Percentiles rank a stretch among this genome's conserved stretches.
These are phyloP conservation scores for Brienomyrus longianalis DNA, from an alignment of 2,113 vertebrate genomes.

Conservation along the genomic window DNA sequence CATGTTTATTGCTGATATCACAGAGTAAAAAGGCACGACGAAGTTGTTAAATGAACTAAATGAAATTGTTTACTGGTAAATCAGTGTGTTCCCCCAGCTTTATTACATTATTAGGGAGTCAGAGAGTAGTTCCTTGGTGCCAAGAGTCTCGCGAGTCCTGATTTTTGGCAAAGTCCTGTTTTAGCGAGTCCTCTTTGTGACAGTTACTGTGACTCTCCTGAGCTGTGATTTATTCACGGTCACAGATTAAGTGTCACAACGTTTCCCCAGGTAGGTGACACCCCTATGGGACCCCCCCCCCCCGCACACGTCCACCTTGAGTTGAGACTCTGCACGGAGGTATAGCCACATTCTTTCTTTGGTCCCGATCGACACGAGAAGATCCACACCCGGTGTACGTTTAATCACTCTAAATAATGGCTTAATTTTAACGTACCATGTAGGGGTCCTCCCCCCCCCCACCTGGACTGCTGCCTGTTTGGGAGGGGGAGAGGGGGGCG, in stretches of 20 bases:
- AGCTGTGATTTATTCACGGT: neutral
- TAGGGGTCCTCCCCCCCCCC: neutral
- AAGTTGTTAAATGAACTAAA: neutral
- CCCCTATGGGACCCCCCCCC: neutral
- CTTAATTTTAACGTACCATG: neutral
- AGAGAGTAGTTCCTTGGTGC: neutral
- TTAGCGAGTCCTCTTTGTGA: neutral
- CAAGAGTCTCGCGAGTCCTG: neutral
- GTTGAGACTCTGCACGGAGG: neutral
- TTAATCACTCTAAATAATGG: neutral
- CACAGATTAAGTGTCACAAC: neutral
- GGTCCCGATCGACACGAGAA: neutral
- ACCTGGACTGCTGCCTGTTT: neutral
- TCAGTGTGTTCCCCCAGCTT: neutral
- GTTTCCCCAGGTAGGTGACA: neutral
- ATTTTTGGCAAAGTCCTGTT: neutral
- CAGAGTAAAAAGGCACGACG: neutral
- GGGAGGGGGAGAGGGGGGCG: neutral
- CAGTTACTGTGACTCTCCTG: neutral
- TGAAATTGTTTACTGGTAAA: neutral
- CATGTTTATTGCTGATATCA: neutral
- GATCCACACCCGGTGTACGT: neutral
- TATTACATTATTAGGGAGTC: neutral
- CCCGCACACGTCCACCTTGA: neutral
- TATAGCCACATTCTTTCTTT: neutral